Evolutionary conservation across 2,888 invertebrate species (phyloP).

Genomic region (Eugnorisma glareosa): DNA sequence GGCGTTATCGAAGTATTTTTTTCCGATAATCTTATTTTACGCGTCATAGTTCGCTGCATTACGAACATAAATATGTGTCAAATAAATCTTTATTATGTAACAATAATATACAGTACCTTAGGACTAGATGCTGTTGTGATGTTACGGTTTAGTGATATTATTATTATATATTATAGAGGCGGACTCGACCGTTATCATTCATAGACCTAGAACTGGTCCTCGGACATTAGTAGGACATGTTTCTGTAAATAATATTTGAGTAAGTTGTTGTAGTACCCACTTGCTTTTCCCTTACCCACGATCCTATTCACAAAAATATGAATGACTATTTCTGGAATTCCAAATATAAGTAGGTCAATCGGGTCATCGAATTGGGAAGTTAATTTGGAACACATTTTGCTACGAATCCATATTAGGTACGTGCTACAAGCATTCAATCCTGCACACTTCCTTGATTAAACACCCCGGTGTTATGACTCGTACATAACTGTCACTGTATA

Average conservation of each 20-base stretch:
- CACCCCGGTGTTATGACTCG: conserved; percentile 32
- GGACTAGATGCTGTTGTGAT: neutral
- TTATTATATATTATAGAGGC: too few species aligned
- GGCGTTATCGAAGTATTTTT: neutral
- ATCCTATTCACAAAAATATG: neutral
- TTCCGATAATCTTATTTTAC: conserved; percentile 3
- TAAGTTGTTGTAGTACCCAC: neutral
- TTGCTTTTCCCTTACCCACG: neutral
- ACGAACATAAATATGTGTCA: neutral
- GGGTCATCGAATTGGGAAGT: neutral
- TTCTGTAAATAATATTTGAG: neutral
- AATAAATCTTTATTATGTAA: neutral
- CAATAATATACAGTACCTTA: neutral
- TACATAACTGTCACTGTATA: conserved; percentile 38
- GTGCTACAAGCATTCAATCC: conserved; percentile 41
- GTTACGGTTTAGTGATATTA: neutral
- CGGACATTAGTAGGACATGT: neutral
- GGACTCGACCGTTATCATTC: neutral
- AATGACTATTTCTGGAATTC: neutral
- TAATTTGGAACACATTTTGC: conserved; percentile 14
- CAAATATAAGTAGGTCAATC: neutral
- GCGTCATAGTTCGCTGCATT: neutral
- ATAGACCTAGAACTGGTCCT: neutral
- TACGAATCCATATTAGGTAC: conserved; percentile 13
- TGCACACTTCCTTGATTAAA: conserved; percentile 61